Base-by-base conservation (phyloP, 1,140 invertebrate genomes). In the Ladona fulva region DNA sequence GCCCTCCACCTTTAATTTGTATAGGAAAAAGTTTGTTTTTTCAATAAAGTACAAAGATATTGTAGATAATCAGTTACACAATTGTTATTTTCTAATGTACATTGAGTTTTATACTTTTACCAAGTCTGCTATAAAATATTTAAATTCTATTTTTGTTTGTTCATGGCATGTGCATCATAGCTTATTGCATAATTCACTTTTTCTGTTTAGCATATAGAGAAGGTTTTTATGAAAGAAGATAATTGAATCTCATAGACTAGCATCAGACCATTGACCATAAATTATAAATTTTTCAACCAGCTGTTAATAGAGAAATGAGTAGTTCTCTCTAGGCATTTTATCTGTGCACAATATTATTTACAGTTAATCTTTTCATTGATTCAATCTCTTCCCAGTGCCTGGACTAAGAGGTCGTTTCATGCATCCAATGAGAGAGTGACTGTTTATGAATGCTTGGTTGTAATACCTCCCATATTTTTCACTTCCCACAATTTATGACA, bases 401-500 rank as follows among this genome's bases (percentile, higher is more conserved):
- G n/a, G 12, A 66, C 1, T 19, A 66, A 6, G 52, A 66, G n/a
- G 52, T 66, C 14, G 52, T 66, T 19, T 52, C 3, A 66, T 66
- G 12, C 52, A 22, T 66, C n/a, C 52, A 6, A 19, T 66, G 52
- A 66, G 52, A 16, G n/a, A 66, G 52, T 66, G 52, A 66, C 5
- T 66, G 52, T 22, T 19, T 66, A 66, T 22, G 52, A 66, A 22
- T 66, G 52, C 52, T 66, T 66, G 52, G n/a, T 66, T 66, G 52
- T 66, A 66, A 37, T 66, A 66, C 3, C 52, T 66, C 52, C 52
- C n/a, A 66, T 66, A 66, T 66, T 66, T 66, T 66, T 66, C 52
- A 66, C 52, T 66, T 66, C 52, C 52, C 52, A 66, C 52, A 66
- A 66, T 22, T 66, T 66, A 66, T 22, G n/a, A 66, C 52, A 66